Evolutionary conservation across 2,113 vertebrate species (phyloP), one percentile per base, ranked within the genome.

Genomic region (Lates calcarifer): DNA sequence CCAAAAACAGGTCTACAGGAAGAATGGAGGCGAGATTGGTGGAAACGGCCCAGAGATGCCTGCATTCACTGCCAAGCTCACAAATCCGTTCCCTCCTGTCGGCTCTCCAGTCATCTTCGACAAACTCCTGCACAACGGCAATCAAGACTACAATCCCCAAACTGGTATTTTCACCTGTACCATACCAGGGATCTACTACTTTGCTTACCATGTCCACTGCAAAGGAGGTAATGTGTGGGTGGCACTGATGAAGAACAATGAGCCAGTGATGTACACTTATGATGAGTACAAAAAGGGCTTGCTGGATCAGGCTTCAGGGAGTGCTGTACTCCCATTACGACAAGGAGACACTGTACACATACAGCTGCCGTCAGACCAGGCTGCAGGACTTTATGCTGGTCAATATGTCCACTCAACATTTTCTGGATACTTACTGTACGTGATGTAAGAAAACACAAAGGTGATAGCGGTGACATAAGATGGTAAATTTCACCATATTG

Each of bases 151-250:
- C 94, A 99, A 96, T 80, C 96, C 96, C 0, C 97, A 97, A 91
- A 99, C 93, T 0, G 98, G 98, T 29, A 81, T 98, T 88, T 99
- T 99, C 89, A 99, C 97, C 80, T 99, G 98, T 4, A 97, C 95
- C 75, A 91, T 99, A 82, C 97, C 98, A 0, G 98, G 98, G 2
- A 86, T 99, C 90, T 99, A 99, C 89, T 99, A 99, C 90, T 99
- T 99, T 26, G 95, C 95, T 24, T 99, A 99, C 91, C 98, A 99
- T 0, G 90, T 99, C 70, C 96, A 99, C 94, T 99, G 98, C 91
- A 99, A 99, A 94, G 98, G 97, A 37, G 95, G 95, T 60, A 99
- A 97, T 2, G 95, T 99, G 62, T 99, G 98, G 98, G 97, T 99
- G 76, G 98, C 97, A 0, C 91, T 99, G 77, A 98, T 96, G 94